Evolutionary conservation across 1,140 invertebrate species (phyloP).

Genomic region (Drosophila kikkawai): DNA sequence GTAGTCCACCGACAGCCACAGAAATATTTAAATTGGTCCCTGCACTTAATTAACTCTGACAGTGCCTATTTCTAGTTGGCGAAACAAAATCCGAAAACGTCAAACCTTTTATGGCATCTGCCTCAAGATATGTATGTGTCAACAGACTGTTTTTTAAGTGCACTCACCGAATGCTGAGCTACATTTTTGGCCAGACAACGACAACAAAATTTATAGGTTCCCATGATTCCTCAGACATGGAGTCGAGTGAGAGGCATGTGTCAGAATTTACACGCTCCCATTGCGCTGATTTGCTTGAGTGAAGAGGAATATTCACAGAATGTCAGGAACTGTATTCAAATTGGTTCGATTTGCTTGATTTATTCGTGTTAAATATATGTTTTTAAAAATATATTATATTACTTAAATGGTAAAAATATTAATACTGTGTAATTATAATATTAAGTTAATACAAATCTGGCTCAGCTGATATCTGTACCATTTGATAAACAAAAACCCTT

Average conservation of each 20-base stretch:
- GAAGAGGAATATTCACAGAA: slow-evolving; percentile 44
- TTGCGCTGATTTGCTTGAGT: slow-evolving; percentile 69
- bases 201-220: slow-evolving; percentile 44
- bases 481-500: slow-evolving; percentile 26
- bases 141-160: slow-evolving; percentile 19
- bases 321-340: slow-evolving; percentile 31
- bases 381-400: too few relatives aligned
- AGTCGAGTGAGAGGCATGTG: slow-evolving; percentile 68
- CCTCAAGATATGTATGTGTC: background rate
- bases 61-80: slow-evolving; percentile 39
- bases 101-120: slow-evolving; percentile 41
- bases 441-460: background rate
- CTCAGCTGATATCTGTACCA: slow-evolving; percentile 5
- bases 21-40: slow-evolving; percentile 73
- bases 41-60: slow-evolving; percentile 64
- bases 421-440: background rate
- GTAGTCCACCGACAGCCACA: slow-evolving; percentile 29
- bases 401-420: background rate
- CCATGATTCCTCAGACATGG: slow-evolving; percentile 37
- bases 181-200: slow-evolving; percentile 67
- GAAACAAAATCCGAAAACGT: slow-evolving; percentile 15
- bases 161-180: slow-evolving; percentile 62
- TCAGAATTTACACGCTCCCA: slow-evolving; percentile 79
- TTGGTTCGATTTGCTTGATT: background rate
- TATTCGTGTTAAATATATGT: background rate